These are phyloP conservation scores for Sebastes minor DNA, from an alignment of 2,797 vertebrate species.

Conservation along the genomic window DNA sequence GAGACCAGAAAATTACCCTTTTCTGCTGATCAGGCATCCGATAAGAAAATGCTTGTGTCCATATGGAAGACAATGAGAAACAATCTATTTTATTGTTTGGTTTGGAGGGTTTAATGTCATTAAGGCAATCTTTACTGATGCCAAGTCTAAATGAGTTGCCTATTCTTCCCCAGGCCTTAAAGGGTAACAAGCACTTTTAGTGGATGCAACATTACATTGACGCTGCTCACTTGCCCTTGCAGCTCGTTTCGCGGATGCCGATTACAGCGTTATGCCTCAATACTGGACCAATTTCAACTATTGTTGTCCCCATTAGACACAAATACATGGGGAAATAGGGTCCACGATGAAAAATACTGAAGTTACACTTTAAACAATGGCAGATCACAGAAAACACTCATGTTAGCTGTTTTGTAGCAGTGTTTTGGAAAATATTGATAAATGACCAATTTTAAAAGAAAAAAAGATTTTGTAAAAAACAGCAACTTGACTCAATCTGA, in stretches of 20 bases:
- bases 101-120: not conserved
- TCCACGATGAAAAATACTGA: no score
- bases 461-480: not conserved
- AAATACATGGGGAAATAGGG: no score
- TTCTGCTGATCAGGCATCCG: not conserved
- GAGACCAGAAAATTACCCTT: not conserved
- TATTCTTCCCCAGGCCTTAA: not conserved
- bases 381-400: not conserved
- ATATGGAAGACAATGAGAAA: not conserved
- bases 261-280: no score
- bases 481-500: not conserved
- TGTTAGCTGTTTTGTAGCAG: not conserved
- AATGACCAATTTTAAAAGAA: not conserved
- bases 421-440: not conserved
- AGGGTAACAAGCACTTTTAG: not conserved
- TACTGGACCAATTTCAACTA: no score
- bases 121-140: not conserved
- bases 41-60: not conserved
- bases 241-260: no score
- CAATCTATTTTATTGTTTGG: not conserved
- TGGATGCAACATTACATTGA: no score
- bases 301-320: no score
- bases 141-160: not conserved
- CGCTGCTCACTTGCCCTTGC: no score
- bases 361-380: not conserved